phyloP scores from a whole-genome alignment of 2,888 invertebrate species.

The Slavum lentiscoides region DNA sequence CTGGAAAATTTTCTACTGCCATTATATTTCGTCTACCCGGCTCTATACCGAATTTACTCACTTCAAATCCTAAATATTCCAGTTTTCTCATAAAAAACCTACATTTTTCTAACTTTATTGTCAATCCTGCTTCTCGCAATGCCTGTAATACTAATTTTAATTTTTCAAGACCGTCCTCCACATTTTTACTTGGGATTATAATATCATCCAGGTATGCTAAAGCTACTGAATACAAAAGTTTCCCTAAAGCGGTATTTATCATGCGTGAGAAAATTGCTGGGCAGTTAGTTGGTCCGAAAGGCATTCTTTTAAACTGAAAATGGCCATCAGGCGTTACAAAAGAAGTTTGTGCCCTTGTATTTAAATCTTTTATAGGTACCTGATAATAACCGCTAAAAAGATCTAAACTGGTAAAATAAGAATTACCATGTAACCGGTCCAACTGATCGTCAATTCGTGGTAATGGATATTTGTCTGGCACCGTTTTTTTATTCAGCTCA shows the following conservation, averaged over 20 bases:
- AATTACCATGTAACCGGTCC: not conserved
- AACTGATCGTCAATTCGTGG: not conserved
- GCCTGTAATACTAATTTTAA: not conserved
- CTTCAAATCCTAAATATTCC: too few relatives aligned
- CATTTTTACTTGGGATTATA: conserved; percentile 2
- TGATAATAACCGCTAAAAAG: conserved; percentile 26
- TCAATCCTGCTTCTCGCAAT: not conserved
- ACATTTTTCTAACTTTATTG: conserved; percentile 4
- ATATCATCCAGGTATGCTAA: not conserved
- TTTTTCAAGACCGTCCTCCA: not conserved
- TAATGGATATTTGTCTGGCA: conserved; percentile 4
- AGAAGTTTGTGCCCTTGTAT: not conserved
- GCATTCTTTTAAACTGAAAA: too few relatives aligned
- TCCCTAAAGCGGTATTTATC: not conserved
- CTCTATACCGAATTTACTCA: too few relatives aligned
- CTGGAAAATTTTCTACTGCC: not conserved
- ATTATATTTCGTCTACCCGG: not conserved
- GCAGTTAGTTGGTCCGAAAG: too few relatives aligned
- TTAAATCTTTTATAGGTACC: not conserved
- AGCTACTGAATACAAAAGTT: not conserved
- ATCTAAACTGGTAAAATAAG: conserved; percentile 10
- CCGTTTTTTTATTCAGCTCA: not conserved
- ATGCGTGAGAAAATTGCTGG: conserved; percentile 1
- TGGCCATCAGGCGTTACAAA: too few relatives aligned
- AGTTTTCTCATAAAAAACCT: conserved; percentile 10